Conservation (phyloP, 2,888 invertebrate genomes). For the Melinopterus prodromus region DNA sequence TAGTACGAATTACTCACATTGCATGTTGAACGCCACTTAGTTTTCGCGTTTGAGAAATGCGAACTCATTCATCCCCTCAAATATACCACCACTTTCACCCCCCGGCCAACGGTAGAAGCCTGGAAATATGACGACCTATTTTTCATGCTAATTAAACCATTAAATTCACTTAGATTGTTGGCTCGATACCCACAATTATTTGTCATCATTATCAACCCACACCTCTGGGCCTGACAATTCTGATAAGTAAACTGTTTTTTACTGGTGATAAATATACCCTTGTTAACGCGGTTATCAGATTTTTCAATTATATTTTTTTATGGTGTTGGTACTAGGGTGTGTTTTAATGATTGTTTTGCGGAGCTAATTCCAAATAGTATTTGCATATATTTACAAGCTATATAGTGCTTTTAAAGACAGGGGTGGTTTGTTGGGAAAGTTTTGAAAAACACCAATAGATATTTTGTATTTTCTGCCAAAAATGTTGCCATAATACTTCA, state of each 20-base stretch:
- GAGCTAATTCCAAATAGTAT: too few relatives aligned
- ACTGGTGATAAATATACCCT: too few relatives aligned
- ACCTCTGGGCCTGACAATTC: neutral
- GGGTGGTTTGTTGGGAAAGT: too few relatives aligned
- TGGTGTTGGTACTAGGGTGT: too few relatives aligned
- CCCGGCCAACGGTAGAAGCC: neutral
- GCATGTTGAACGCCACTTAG: neutral
- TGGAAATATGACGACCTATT: slow-evolving; percentile 9
- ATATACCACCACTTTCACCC: neutral
- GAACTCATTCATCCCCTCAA: neutral
- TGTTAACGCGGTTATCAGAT: too few relatives aligned
- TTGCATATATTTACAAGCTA: too few relatives aligned
- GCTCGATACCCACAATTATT: neutral
- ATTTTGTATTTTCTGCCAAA: too few relatives aligned
- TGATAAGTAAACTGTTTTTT: neutral
- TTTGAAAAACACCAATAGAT: too few relatives aligned
- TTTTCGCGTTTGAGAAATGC: neutral
- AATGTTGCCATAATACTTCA: too few relatives aligned
- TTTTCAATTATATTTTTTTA: too few relatives aligned
- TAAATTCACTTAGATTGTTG: slow-evolving; percentile 11
- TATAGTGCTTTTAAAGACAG: too few relatives aligned
- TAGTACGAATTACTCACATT: slow-evolving; percentile 4
- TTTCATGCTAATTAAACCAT: slow-evolving; percentile 24
- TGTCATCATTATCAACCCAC: neutral
- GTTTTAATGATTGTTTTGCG: too few relatives aligned